phyloP scores from a whole-genome alignment of 2,797 vertebrate genomes.

The Sylvia borin region DNA sequence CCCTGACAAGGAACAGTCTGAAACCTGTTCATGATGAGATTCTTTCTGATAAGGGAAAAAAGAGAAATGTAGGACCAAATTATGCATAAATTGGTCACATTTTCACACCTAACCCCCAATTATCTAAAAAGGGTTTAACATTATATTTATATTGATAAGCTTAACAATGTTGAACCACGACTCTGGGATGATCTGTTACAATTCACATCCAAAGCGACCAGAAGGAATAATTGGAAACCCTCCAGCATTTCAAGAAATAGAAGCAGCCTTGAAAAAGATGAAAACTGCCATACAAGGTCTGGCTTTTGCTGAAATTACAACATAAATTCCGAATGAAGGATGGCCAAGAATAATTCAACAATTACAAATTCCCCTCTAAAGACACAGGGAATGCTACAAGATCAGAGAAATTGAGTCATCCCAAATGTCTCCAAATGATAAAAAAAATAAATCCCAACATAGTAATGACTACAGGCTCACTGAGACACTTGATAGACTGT shows the following conservation, averaged over 20 bases:
- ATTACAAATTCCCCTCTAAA: constrained; percentile 70
- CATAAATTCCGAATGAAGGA: constrained; percentile 79
- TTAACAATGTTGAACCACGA: constrained; percentile 78
- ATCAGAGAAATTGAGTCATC: constrained; percentile 62
- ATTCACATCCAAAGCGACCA: constrained; percentile 80
- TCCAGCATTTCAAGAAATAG: constrained; percentile 80
- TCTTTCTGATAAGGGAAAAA: constrained; percentile 62
- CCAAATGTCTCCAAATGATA: not conserved
- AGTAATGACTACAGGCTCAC: constrained; percentile 17
- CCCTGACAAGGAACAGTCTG: constrained; percentile 56
- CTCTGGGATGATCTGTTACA: constrained; percentile 79
- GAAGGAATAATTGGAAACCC: constrained; percentile 81
- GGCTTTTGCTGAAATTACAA: constrained; percentile 78
- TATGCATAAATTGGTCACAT: constrained; percentile 76
- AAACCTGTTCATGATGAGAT: constrained; percentile 55
- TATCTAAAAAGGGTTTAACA: constrained; percentile 80
- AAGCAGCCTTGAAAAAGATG: constrained; percentile 80
- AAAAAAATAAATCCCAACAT: not conserved
- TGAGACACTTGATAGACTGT: constrained; percentile 44
- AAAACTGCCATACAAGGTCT: constrained; percentile 77
- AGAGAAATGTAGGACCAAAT: constrained; percentile 72
- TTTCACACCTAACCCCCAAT: constrained; percentile 81
- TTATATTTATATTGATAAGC: constrained; percentile 83
- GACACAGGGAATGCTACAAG: constrained; percentile 45
- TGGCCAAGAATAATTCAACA: constrained; percentile 76